Base-by-base conservation (phyloP, 2,888 invertebrate species). In the Heliconius erato region DNA sequence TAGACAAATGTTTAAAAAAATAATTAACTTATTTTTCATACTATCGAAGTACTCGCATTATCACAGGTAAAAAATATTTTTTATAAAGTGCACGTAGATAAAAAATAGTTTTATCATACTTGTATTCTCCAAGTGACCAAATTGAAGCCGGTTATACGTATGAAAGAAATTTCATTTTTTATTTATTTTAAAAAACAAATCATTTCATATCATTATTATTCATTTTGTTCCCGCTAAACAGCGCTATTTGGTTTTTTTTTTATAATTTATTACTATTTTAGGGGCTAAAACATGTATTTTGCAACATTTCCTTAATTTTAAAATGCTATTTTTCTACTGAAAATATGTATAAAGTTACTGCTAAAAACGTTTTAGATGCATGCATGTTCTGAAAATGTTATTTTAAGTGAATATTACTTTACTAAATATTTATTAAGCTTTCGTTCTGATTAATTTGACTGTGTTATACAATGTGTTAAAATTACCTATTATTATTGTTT, bases 121-220 rank as follows among this genome's bases (percentile, higher is more conserved):
- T 89, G 90, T 92, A 83, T 77, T 93, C 94, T 94, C 93, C 92
- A 92, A 91, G 94, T 94, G 94, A 94, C 94, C 94, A 94, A 94
- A 94, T 88, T 87, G 80, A 80, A 71, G 54, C 59, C 63, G 65
- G 44, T 69, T 72, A 77, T 68, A 78, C 49, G 78, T 78, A 68
- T 78, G 44, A 78, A 49, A 19, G 49, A 23, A 67, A 49, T 44
- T 76, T 72, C 44, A 26, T 44, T 44, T 44, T 26, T 71, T 71
- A n/a, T 26, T 72, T 72, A 44, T 40, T 26, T 44, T 49, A 26
- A 72, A 19, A 72, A 26, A n/a, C 54, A 71, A 44, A 49, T 32
- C 69, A 69, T 40, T 71, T 71, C 44, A 49, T 49, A 16, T 14
- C 72, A 72, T 72, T 44, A 49, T 49, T 44, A 44, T 49, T n/a